Conservation (phyloP, 2,888 invertebrate species). For the Diachrysia chrysitis region DNA sequence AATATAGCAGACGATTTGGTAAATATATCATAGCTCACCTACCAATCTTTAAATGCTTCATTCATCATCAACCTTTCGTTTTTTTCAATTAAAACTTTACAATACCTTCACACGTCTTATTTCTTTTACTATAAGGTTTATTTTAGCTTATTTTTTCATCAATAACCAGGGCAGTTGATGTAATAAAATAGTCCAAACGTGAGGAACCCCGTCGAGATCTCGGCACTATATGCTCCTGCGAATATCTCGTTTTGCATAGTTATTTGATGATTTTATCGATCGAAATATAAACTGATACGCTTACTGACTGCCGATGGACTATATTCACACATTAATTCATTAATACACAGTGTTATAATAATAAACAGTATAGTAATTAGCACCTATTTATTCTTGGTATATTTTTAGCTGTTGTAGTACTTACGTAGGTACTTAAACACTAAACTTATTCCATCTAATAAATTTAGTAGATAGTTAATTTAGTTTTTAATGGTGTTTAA, state of each 20-base stretch:
- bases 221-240: conserved; percentile 62
- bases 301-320: conserved; percentile 27
- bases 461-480: too few relatives aligned
- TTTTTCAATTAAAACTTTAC: conserved; percentile 46
- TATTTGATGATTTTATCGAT: conserved; percentile 59
- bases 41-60: too few relatives aligned
- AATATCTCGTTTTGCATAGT: conserved; percentile 71
- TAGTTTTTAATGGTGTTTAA: too few relatives aligned
- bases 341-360: background rate
- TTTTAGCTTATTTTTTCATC: conserved; percentile 23
- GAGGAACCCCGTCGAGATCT: conserved; percentile 78
- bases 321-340: conserved; percentile 23
- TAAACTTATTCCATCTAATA: too few relatives aligned
- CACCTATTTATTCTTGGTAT: background rate
- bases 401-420: background rate
- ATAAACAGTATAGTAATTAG: background rate
- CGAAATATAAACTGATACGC: conserved; percentile 40
- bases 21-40: too few relatives aligned
- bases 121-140: conserved; percentile 41
- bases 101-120: conserved; percentile 28
- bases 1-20: background rate
- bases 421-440: too few relatives aligned
- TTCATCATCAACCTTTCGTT: too few relatives aligned
- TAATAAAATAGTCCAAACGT: conserved; percentile 75
- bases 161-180: conserved; percentile 36